Evolutionary conservation across 2,797 vertebrate genomes (phyloP).

Genomic region (Schizothorax lantsangensis): DNA sequence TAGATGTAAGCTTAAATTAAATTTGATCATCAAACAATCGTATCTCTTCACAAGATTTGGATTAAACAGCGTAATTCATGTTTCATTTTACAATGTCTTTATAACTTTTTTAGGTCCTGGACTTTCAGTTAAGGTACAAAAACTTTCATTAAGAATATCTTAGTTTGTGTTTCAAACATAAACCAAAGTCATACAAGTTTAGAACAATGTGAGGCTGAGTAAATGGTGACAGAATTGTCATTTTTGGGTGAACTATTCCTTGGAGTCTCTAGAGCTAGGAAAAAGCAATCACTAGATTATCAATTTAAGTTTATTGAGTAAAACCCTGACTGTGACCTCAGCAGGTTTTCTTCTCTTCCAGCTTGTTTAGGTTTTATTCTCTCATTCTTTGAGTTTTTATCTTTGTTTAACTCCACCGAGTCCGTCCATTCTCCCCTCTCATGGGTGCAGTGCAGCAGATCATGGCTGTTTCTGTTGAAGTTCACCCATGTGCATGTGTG

Average conservation of each 20-base stretch:
- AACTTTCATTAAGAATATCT: not conserved
- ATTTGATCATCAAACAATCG: not conserved
- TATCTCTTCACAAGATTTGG: not conserved
- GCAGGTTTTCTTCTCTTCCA: not conserved
- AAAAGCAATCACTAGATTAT: not conserved
- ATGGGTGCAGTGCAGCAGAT: slow-evolving; percentile 21
- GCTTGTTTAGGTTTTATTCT: slow-evolving; percentile 10
- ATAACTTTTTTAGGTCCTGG: not conserved
- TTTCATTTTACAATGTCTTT: not conserved
- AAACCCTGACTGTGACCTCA: not conserved
- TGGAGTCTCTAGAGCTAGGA: not conserved
- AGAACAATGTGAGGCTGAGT: too few species aligned
- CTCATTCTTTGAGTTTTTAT: slow-evolving; percentile 12
- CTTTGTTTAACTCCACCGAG: slow-evolving; percentile 6
- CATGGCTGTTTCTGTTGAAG: slow-evolving; percentile 18
- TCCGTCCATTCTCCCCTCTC: slow-evolving; percentile 13
- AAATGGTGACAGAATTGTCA: not conserved
- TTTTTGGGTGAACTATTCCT: not conserved
- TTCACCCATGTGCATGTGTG: slow-evolving; percentile 26
- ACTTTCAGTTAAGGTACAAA: not conserved
- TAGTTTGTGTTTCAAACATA: not conserved
- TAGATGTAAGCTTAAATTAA: not conserved
- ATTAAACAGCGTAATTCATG: not conserved
- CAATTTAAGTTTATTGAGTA: not conserved
- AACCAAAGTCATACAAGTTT: not conserved